A percentile compares a stretch with the other conserved stretches of the same genome.
These are phyloP conservation scores for honey bee (Apis mellifera) DNA, from an alignment of 1,140 invertebrate genomes.

Conservation along the genomic window Amel_HAv3.1 CM009939.2:5133001-5133500, in stretches of 20 bases:
- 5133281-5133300: slow-evolving; percentile 30
- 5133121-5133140: not conserved
- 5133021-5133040: slow-evolving; percentile 49
- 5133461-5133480: no score
- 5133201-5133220: slow-evolving; percentile 18
- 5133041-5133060: slow-evolving; percentile 42
- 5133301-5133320: slow-evolving; percentile 29
- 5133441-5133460: no score
- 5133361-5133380: no score
- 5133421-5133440: no score
- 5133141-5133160: not conserved
- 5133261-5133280: slow-evolving; percentile 29
- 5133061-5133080: slow-evolving; percentile 13
- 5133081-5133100: slow-evolving; percentile 10
- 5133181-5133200: slow-evolving; percentile 29
- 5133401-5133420: no score
- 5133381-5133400: no score
- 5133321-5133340: no score
- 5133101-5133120: not conserved
- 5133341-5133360: no score
- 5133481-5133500: no score
- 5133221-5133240: slow-evolving; percentile 32
- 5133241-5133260: slow-evolving; percentile 35
- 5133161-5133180: slow-evolving; percentile 28
- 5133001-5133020: slow-evolving; percentile 3